Base-by-base conservation (phyloP, 2,888 invertebrate species). In the Celastrina argiolus region DNA sequence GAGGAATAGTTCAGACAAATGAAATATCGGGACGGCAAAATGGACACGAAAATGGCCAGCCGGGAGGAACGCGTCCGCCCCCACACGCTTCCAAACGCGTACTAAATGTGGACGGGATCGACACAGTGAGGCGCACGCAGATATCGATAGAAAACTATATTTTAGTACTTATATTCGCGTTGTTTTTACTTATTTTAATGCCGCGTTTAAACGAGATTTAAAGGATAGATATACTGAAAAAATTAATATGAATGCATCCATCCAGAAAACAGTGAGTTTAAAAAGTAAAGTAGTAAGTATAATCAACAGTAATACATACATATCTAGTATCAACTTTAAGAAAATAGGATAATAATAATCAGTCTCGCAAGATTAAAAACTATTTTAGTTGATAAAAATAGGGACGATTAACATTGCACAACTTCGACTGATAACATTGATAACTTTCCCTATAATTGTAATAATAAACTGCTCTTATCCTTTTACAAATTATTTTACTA, bases 71-170 rank as follows among this genome's bases (percentile, higher is more conserved):
- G 75, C 84, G 82, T 78, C 77, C 81, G 77, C 70, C 72, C 78
- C 74, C 79, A 74, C 72, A 73, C 74, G 75, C 70, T 73, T 80
- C 78, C 76, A 78, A 76, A 77, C 81, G 84, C 87, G 87, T 85
- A 90, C 90, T 88, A 76, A 78, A 82, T 51, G 51, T 51, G 26
- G 51, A 51, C 77, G 79, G 78, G 80, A 84, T 74, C 73, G 74
- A 75, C 73, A 71, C 68, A 88, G 88, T 85, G 89, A 76, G 81
- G 88, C 83, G 85, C 87, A 87, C 84, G 86, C 85, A 63, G 70
- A 67, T 81, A 86, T 87, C 84, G 86, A 88, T 79, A 75, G 58
- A 66, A 63, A 70, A 28, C 4, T 63, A 68, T 64, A 66, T 74
- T 74, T 71, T 71, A 64, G 69, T 69, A 70, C 36, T 42, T 16